phyloP scores from a whole-genome alignment of 2,888 invertebrate species.

The Carpatolechia fugitivella region DNA sequence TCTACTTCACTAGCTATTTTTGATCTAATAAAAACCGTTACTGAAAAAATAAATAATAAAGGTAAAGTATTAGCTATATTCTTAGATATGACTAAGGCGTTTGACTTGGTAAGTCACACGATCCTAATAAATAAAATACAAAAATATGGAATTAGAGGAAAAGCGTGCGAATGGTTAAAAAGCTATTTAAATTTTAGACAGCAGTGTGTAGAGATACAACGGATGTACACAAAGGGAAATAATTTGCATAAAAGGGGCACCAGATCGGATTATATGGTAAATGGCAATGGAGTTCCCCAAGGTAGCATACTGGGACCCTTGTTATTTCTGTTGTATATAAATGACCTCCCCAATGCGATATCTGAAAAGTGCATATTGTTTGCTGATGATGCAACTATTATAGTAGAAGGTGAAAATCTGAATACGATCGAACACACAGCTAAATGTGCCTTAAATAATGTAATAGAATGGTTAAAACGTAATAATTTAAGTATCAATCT shows the following conservation, averaged over 20 bases:
- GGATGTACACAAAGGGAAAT: neutral
- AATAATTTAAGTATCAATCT: neutral
- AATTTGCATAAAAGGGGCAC: neutral
- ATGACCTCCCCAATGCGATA: neutral
- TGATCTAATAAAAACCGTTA: slow-evolving; percentile 1
- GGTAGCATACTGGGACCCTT: neutral
- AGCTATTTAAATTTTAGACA: neutral
- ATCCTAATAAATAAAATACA: slow-evolving; percentile 5
- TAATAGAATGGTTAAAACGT: neutral
- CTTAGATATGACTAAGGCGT: slow-evolving; percentile 14
- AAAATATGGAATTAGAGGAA: slow-evolving; percentile 13
- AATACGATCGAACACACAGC: neutral
- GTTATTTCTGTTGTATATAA: neutral
- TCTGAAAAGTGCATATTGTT: neutral
- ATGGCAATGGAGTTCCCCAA: neutral
- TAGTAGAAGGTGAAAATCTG: neutral
- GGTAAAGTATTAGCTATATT: neutral
- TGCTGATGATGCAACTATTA: neutral
- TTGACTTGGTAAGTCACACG: slow-evolving; percentile 12
- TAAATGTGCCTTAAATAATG: neutral
- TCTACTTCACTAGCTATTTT: slow-evolving; percentile 15
- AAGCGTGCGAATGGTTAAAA: slow-evolving; percentile 9
- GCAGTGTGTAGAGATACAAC: slow-evolving; percentile 9
- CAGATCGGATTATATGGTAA: neutral
- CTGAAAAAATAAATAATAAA: slow-evolving; percentile 5